Evolutionary conservation across 2,113 vertebrate genomes (phyloP), one percentile per base, ranked within the genome.

Genomic region (Bufo bufo): DNA sequence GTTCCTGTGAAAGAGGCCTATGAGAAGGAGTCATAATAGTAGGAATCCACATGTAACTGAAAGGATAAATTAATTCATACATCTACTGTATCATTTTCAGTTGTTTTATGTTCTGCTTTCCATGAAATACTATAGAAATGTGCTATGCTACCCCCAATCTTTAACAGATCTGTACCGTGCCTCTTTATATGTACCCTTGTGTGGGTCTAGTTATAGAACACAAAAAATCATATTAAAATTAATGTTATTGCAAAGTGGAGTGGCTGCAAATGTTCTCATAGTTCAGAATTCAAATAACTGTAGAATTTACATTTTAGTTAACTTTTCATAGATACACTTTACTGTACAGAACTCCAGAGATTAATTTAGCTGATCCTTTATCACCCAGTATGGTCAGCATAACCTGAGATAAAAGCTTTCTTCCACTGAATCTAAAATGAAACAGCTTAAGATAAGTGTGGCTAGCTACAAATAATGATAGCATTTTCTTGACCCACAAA

Each of bases 301-400:
- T 59, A 65, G 58, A 78, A 86, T 86, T 65, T 79, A 65, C 56
- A 33, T 52, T 86, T 77, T 77, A 77, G 85, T 14, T 79, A 66
- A 78, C 85, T 87, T 87, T 78, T 17, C 61, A 80, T 56, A 87
- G 65, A 69, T 94, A 93, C 92, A 94, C 92, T 94, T 91, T 90
- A 92, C 16, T 93, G 89, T 66, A 58, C 65, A 10, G 11, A 59
- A 66, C 87, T 84, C 72, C 6, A 49, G 78, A 88, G 87, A 84
- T 88, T 88, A 88, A 88, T 88, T 88, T 88, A 65, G 87, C 49
- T 88, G 87, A 88, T 88, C 80, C 80, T 83, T 88, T 88, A 88
- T 88, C 87, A 84, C 87, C 84, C 72, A 63, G 66, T 77, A 88
- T 88, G 87, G 87, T 88, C 87, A 88, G 87, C 69, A 83, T 77